Evolutionary conservation across 2,888 invertebrate species (phyloP), one percentile per base, ranked within the genome.

Genomic region (Esperia sulphurella): DNA sequence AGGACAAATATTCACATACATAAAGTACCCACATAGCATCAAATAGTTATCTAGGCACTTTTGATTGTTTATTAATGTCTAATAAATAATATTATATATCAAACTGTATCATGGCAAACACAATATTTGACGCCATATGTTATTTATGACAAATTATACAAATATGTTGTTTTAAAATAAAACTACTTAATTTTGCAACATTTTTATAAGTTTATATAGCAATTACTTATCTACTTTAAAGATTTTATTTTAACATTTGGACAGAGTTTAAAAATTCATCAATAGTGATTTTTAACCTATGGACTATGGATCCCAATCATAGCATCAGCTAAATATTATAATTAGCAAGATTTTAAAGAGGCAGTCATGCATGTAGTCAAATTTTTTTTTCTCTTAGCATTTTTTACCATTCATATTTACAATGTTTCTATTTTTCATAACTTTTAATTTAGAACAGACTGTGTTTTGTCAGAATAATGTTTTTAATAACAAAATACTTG

Each of bases 41-140:
- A 39, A 39, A 38, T 48, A 73, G 68, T 62, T 71, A 71, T 65
- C 75, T 76, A 77, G 75, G 76, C 77, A 77, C 76, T 75, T n/a
- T 76, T 56, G 53, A 61, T 67, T 72, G 66, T 71, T 57, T 67
- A 69, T 67, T 57, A 35, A 35, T 30, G 30, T 31, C 10, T 40
- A 40, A 5, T 14, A 42, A n/a, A 42, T 1, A 9, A 40, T 40
- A 13, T 40, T 14, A 3, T 2, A 4, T 37, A 1, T 40, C 14
- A 40, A 40, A 37, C 13, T 14, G 14, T 40, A 40, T 14, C 40
- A 40, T 41, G 28, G 41, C 28, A 28, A 41, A 10, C 21, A 41
- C 8, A 21, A 3, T 21, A 21, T 21, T 21, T 21, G 3, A 33
- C 33, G 7, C 7, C n/a, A n/a, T n/a, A n/a, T n/a, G n/a, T n/a